Conservation (phyloP, 2,888 invertebrate genomes). For the Drosophila niveifrons region DNA sequence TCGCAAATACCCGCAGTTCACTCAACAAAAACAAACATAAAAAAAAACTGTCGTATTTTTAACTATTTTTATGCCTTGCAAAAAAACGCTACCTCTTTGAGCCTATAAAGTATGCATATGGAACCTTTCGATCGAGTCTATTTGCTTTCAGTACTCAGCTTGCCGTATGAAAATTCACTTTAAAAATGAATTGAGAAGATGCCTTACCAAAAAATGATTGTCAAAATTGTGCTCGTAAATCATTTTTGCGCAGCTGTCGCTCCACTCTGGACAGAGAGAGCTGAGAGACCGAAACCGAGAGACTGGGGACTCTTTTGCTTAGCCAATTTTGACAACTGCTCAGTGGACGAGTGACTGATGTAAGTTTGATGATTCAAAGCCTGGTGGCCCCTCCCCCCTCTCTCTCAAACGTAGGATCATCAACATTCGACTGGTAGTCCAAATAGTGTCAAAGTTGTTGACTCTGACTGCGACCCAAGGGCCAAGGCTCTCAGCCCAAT, state of each 20-base stretch:
- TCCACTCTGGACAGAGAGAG: background rate
- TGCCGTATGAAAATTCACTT: slow-evolving; percentile 28
- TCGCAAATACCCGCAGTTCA: slow-evolving; percentile 48
- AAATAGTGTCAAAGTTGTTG: slow-evolving; percentile 57
- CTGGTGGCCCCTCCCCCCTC: background rate
- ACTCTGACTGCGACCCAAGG: slow-evolving; percentile 31
- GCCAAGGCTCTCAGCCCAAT: slow-evolving; percentile 2
- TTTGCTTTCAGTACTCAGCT: no score
- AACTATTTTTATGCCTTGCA: slow-evolving; percentile 1
- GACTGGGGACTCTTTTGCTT: slow-evolving; percentile 50
- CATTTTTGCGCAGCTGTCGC: slow-evolving; percentile 58
- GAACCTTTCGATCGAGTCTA: background rate
- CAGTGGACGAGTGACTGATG: slow-evolving; percentile 56
- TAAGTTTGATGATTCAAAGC: slow-evolving; percentile 50
- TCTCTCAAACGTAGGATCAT: slow-evolving; percentile 5
- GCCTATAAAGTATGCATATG: slow-evolving; percentile 2
- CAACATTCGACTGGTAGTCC: slow-evolving; percentile 19
- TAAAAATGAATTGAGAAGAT: slow-evolving; percentile 27
- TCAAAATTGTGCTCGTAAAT: slow-evolving; percentile 55
- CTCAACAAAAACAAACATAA: slow-evolving; percentile 9
- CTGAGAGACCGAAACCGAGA: background rate
- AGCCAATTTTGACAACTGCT: slow-evolving; percentile 66
- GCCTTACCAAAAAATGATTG: slow-evolving; percentile 42
- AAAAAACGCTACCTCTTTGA: no score
- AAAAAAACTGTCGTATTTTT: slow-evolving; percentile 17